Evolutionary conservation across 2,888 invertebrate species (phyloP).

Genomic region (Eristalis pertinax): DNA sequence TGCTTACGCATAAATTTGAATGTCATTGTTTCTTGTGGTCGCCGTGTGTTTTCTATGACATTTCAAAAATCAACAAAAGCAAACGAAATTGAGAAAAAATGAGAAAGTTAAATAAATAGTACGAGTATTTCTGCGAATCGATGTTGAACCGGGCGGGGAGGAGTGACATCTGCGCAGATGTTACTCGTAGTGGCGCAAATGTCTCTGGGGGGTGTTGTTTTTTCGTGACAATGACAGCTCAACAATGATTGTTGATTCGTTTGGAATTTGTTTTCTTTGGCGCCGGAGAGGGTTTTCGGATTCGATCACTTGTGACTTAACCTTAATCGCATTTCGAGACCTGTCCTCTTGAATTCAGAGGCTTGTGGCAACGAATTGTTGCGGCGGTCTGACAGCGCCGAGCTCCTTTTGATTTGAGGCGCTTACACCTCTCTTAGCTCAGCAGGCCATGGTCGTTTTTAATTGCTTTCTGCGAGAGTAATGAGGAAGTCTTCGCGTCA

Average conservation of each 20-base stretch:
- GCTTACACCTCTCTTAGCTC: too few species aligned
- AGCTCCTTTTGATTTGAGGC: not conserved
- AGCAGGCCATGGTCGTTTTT: too few species aligned
- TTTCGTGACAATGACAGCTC: not conserved
- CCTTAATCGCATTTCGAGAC: not conserved
- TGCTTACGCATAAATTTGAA: slow-evolving; percentile 13
- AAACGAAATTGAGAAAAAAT: not conserved
- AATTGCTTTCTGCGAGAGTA: too few species aligned
- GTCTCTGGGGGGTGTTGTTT: not conserved
- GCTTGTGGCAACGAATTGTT: not conserved
- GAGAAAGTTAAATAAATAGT: not conserved
- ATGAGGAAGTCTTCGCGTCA: too few species aligned
- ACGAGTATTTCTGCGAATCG: not conserved
- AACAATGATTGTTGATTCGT: not conserved
- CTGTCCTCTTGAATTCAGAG: not conserved
- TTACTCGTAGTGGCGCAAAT: not conserved
- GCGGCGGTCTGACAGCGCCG: not conserved
- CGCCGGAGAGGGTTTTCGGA: not conserved
- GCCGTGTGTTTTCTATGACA: not conserved
- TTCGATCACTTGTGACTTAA: not conserved
- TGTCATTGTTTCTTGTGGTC: slow-evolving; percentile 3
- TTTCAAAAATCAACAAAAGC: not conserved
- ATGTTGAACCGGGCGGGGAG: not conserved
- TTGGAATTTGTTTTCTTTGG: not conserved
- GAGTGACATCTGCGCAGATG: not conserved